Conservation (phyloP, 2,888 invertebrate species). For the Agrilus cyanescens region DNA sequence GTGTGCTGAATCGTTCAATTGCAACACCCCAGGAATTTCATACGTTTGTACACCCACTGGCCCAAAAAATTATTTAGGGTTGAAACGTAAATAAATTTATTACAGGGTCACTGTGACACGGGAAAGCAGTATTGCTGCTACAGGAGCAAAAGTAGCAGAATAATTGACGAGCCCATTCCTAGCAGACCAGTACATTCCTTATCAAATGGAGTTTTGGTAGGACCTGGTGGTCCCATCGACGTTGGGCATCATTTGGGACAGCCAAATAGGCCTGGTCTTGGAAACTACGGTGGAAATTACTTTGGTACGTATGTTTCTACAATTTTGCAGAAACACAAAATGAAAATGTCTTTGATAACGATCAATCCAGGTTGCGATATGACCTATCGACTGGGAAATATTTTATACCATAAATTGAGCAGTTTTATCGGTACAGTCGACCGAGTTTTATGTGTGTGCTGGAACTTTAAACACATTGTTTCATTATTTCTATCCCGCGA, state of each 20-base stretch:
- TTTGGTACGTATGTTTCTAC: neutral
- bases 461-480: no score
- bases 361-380: no score
- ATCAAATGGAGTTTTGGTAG: constrained; percentile 36
- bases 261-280: constrained; percentile 9
- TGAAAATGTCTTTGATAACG: no score
- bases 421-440: no score
- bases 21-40: constrained; percentile 40
- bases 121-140: constrained; percentile 56
- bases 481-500: no score
- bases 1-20: constrained; percentile 44
- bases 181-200: constrained; percentile 29
- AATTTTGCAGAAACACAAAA: no score
- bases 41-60: constrained; percentile 33
- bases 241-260: constrained; percentile 11
- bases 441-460: no score
- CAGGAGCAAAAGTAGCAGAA: constrained; percentile 26
- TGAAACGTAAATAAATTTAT: constrained; percentile 5
- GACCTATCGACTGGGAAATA: no score
- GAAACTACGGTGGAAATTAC: constrained; percentile 2
- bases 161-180: constrained; percentile 26
- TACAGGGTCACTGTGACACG: constrained; percentile 50
- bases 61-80: neutral
- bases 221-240: constrained; percentile 33
- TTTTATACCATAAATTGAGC: no score